Evolutionary conservation across 2,113 vertebrate species (phyloP), one percentile per base, ranked within the genome.

Genomic region (Coreoperca whiteheadi): DNA sequence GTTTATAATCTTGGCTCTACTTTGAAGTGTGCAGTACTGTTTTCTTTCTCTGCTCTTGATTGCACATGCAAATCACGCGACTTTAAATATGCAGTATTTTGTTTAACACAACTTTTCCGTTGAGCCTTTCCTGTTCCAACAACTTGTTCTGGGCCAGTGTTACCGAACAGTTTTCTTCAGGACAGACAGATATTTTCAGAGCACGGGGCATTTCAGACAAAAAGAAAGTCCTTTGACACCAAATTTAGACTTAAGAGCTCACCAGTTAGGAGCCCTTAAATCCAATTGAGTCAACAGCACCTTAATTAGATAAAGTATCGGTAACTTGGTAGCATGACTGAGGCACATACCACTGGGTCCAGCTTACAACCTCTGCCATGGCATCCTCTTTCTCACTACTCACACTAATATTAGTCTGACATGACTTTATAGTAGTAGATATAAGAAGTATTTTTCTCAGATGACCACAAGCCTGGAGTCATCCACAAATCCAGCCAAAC

Each of bases 241-340:
- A 82, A 70, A 48, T 4, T 76, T 46, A 69, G 39, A 63, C 61
- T 34, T 61, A 21, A 70, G 39, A 50, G 30, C 25, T 81, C 41
- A 48, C 59, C 50, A 41, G 30, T 60, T 74, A 39, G 8, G 12
- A 23, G 39, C 8, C 5, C 4, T 64, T 61, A 18, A 76, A 83
- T 81, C 6, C 4, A 86, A 85, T 59, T 32, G 41, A 63, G 46
- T 79, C 28, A 50, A 54, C n/a, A 43, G 54, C 48, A 60, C 8
- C 43, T 21, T 80, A 68, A 88, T 77, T 85, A 41, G 46, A 88
- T 82, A 10, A 83, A 63, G 48, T 41, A 43, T 18, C 9, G 48
- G 18, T 57, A 73, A 76, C 10, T 6, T 10, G 18, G n/a, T 41
- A 23, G 60, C 4, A 2, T 81, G 76, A 74, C 64, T 76, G 41